Base-by-base conservation (phyloP, 2,797 vertebrate genomes). In the Xyrichtys novacula region DNA sequence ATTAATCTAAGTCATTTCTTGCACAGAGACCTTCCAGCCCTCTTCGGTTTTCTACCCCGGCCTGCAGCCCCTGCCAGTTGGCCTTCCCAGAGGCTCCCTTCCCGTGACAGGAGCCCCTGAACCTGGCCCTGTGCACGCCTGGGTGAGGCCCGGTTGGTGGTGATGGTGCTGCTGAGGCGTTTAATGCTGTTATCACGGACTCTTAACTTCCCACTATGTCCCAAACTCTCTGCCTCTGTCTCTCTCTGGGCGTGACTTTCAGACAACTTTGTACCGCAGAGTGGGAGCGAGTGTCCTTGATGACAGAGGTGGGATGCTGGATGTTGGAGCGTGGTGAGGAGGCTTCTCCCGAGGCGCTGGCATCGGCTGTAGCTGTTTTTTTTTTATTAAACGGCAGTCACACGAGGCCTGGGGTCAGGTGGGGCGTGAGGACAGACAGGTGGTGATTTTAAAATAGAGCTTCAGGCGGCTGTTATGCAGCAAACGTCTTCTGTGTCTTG, bases 1-100 rank as follows among this genome's bases (percentile, higher is more conserved):
- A 63, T 78, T 81, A 71, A 66, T 80, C 71, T 74, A 5, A 44
- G 62, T 80, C 70, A 65, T 61, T 74, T 60, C 64, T 53, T 29
- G 1, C 32, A 23, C 42, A 22, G 14, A 57, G 22, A 47, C 58
- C 55, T 65, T 73, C 65, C 12, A 57, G 14, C 19, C 23, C 42
- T 53, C 11, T 1, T 46, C 28, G 42, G 56, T 71, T 55, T 42
- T 20, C 56, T 15, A 23, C 32, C 62, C n/a, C 12, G 25, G 23
- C 40, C 25, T 0, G 20, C 8, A 15, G 8, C 44, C 26, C 15
- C 47, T 52, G 64, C 68, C 65, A 66, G 47, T 47, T 20, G 1
- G 0, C 43, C 59, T 32, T 74, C 55, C 71, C 44, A 0, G 62
- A 54, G 65, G 36, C 42, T 59, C 29, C 40, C 23, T 55, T 38